Conservation (phyloP, 1,140 invertebrate genomes). For the Panagrolaimus sp. region DNA sequence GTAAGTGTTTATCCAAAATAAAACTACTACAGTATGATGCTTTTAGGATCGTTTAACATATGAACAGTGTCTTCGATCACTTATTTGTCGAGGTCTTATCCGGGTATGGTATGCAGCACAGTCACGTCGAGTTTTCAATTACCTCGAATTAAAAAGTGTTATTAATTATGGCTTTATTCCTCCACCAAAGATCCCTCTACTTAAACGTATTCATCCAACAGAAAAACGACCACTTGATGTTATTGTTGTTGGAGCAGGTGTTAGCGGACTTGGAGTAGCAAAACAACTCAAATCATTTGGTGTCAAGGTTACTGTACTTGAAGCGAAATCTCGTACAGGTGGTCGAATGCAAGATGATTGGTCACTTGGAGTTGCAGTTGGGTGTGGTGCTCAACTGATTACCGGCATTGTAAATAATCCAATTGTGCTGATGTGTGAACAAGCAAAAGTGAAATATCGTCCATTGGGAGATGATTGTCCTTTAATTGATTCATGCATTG, state of each 20-base stretch:
- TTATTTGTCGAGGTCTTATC: constrained; percentile 61
- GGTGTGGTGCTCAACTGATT: constrained; percentile 60
- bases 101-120: constrained; percentile 58
- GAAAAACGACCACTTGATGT: constrained; percentile 47
- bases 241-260: constrained; percentile 61
- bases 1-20: constrained; percentile 46
- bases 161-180: constrained; percentile 60
- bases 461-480: constrained; percentile 43
- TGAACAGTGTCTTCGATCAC: constrained; percentile 52
- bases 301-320: constrained; percentile 60
- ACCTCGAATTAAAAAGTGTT: constrained; percentile 58
- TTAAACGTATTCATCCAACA: constrained; percentile 8
- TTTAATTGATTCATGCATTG: constrained; percentile 46
- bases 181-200: constrained; percentile 15
- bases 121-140: constrained; percentile 58
- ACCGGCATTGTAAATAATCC: constrained; percentile 62
- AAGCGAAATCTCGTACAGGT: constrained; percentile 60
- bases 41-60: constrained; percentile 60
- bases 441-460: constrained; percentile 52
- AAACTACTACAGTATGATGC: constrained; percentile 14
- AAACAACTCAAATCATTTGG: constrained; percentile 60
- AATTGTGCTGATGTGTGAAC: constrained; percentile 60
- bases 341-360: constrained; percentile 60
- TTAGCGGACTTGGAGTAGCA: constrained; percentile 61
- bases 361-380: constrained; percentile 54